Conservation (phyloP, 2,888 invertebrate genomes). For the Pegoplata infirma region DNA sequence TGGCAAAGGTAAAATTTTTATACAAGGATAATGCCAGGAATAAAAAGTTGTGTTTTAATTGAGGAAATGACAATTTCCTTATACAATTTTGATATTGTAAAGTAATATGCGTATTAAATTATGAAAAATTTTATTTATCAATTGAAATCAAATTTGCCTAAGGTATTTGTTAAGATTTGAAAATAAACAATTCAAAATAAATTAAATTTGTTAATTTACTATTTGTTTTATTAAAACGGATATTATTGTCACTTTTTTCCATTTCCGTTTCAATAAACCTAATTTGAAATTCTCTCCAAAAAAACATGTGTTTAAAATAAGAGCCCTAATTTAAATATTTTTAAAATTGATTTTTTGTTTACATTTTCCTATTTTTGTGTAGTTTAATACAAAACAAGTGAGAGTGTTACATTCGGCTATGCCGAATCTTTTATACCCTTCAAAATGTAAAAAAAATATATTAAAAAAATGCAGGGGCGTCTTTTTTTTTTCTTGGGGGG, state of each 20-base stretch:
- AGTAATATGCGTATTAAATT: background rate
- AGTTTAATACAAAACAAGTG: conserved; percentile 15
- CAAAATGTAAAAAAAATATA: too few species aligned
- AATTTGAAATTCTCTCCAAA: too few species aligned
- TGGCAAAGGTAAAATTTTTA: background rate
- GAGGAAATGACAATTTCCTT: conserved; percentile 64
- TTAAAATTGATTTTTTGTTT: conserved; percentile 32
- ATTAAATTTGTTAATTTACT: conserved; percentile 7
- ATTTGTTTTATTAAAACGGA: background rate
- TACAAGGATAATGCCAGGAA: conserved; percentile 31
- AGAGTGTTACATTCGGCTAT: too few species aligned
- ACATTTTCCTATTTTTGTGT: conserved; percentile 30
- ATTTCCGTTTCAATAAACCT: conserved; percentile 42
- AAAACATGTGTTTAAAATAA: conserved; percentile 43
- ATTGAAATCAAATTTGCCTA: conserved; percentile 31
- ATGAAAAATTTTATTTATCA: background rate
- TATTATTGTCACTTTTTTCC: conserved; percentile 43
- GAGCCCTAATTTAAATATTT: conserved; percentile 4
- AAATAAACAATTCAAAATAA: conserved; percentile 15
- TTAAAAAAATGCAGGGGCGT: too few species aligned
- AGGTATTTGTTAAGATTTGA: conserved; percentile 1
- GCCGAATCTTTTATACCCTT: too few species aligned
- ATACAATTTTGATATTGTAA: conserved; percentile 12
- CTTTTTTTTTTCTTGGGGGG: too few species aligned
- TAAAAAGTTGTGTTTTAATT: conserved; percentile 57